A percentile compares a stretch with the other conserved stretches of the same genome.
Evolutionary conservation across 2,797 vertebrate genomes (phyloP).

Genomic region (Spinus pinus): DNA sequence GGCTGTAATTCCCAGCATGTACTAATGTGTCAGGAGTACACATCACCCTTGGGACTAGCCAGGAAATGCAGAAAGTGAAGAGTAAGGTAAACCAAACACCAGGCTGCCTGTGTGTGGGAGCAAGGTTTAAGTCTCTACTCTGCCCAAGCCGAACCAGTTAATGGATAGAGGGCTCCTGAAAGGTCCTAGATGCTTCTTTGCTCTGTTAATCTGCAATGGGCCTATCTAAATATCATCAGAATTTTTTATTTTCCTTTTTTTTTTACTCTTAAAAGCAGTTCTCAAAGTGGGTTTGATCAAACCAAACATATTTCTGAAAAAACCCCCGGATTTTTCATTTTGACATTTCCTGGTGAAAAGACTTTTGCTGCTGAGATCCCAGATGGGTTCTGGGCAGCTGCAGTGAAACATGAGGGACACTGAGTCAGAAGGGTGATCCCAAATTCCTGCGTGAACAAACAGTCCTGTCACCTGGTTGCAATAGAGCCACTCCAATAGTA

Average conservation of each 20-base stretch:
- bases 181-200: neutral
- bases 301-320: neutral
- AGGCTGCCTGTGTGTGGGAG: neutral
- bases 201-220: neutral
- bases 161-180: neutral
- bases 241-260: neutral
- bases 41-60: neutral
- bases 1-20: neutral
- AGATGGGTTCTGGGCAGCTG: neutral
- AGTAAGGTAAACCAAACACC: neutral
- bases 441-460: neutral
- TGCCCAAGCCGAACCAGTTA: accelerated
- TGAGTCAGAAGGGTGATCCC: neutral
- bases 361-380: neutral
- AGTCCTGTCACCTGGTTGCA: neutral
- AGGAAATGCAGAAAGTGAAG: neutral
- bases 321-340: neutral
- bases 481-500: neutral
- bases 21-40: neutral
- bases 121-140: neutral
- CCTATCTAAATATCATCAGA: neutral
- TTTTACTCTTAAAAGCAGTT: neutral
- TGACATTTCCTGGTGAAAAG: neutral
- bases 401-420: neutral
- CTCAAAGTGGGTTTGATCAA: neutral